Evolutionary conservation across 1,140 invertebrate genomes (phyloP), one percentile per base, ranked within the genome.

Genomic region (Drosophila neocordata): DNA sequence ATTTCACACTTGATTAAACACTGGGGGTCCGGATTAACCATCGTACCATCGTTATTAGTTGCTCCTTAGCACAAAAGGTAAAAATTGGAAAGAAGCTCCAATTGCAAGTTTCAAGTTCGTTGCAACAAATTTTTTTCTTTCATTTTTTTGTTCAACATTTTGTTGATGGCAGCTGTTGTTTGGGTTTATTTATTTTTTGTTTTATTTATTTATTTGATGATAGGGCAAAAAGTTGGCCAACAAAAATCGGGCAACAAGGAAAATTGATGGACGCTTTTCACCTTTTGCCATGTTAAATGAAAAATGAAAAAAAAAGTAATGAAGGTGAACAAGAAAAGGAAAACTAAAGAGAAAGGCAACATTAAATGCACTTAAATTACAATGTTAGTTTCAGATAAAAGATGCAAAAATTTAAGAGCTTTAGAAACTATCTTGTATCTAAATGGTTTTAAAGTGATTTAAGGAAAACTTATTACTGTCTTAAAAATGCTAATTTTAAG

Each of bases 1-100:
- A 83, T 83, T 84, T 83, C 77, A 83, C 80, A 83, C 80, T 84
- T 83, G 80, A 84, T 83, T 83, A 84, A 84, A 63, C 76, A 76
- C 51, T 59, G 37, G 55, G 56, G 37, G 20, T 13, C 48, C 24
- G n/a, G 31, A 27, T 12, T 15, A 31, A 2, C 13, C 13, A 5
- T n/a, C 38, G n/a, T n/a, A n/a, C 18, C 8, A 31, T 24, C 41
- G 6, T 62, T 20, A 62, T 34, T 62, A 27, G n/a, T 12, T 13
- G 20, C 15, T 48, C 3, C 9, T 48, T 9, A 18, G 2, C 27
- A 31, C 3, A 31, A 31, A 31, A 48, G 11, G 24, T 15, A 27
- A 55, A 55, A 24, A 53, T 34, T 15, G 8, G 27, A 11, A 9
- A 48, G 8, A 56, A 64, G 69, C 55, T 73, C 38, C 51, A 59